Percentiles rank a stretch among this genome's conserved stretches.
phyloP scores from a whole-genome alignment of 2,113 vertebrate genomes.

The Ginglymostoma cirratum region DNA sequence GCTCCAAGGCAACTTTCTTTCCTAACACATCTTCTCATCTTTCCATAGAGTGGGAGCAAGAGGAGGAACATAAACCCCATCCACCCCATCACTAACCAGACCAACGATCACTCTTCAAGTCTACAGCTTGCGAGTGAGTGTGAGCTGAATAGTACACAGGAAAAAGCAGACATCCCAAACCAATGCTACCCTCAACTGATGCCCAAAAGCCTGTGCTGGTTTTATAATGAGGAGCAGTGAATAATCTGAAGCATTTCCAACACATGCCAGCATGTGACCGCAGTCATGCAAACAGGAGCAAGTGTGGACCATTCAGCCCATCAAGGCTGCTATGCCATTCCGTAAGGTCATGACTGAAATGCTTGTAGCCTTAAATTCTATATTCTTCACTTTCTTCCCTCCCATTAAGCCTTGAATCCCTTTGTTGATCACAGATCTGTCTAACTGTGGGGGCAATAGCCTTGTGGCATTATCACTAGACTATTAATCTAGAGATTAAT shows the following conservation, averaged over 20 bases:
- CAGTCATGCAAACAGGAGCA: not conserved
- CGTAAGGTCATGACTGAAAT: not conserved
- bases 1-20: not conserved
- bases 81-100: not conserved
- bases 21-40: too few relatives aligned
- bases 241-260: not conserved
- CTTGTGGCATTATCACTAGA: too few relatives aligned
- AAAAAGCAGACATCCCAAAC: not conserved
- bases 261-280: not conserved
- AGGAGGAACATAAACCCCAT: too few relatives aligned
- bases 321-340: too few relatives aligned
- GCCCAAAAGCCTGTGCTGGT: not conserved
- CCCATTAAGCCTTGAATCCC: not conserved
- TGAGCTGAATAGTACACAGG: not conserved
- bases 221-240: not conserved
- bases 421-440: too few relatives aligned
- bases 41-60: not conserved
- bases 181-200: not conserved
- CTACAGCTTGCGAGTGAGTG: not conserved
- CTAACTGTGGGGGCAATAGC: too few relatives aligned
- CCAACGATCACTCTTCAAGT: not conserved
- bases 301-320: not conserved
- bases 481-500: too few relatives aligned
- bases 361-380: not conserved
- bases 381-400: not conserved